phyloP scores from a whole-genome alignment of 2,113 vertebrate species.

The Leptosomus discolor region DNA sequence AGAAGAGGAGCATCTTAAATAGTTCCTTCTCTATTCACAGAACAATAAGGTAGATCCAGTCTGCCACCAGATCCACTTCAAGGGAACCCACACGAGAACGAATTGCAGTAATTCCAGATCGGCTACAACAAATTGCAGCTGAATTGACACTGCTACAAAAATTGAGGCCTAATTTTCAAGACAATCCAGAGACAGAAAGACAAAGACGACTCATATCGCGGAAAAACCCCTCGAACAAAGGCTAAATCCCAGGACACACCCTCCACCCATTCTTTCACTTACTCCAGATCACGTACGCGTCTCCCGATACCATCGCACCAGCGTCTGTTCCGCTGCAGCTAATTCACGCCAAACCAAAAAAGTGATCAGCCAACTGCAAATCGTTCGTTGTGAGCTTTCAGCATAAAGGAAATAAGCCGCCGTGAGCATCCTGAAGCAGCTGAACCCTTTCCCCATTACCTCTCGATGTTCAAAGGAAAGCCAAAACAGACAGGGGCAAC shows the following conservation, averaged over 20 bases:
- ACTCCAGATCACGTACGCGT: not conserved
- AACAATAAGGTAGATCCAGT: not conserved
- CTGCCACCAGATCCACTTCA: not conserved
- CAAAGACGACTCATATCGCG: rapidly evolving
- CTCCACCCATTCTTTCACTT: not conserved
- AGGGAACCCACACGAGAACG: not conserved
- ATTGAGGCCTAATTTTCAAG: not conserved
- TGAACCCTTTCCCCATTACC: not conserved
- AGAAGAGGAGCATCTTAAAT: not conserved
- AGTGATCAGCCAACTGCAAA: not conserved
- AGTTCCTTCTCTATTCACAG: not conserved
- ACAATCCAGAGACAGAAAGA: not conserved
- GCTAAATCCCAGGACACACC: not conserved
- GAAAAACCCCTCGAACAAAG: not conserved
- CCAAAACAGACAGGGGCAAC: not conserved
- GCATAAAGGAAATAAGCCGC: not conserved
- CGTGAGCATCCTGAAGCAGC: not conserved
- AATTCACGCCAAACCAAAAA: not conserved
- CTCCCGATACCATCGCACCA: not conserved
- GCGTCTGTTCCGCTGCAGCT: not conserved
- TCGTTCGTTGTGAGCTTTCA: not conserved
- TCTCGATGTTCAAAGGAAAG: not conserved
- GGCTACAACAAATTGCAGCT: not conserved
- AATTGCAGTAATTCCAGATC: not conserved
- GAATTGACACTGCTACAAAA: not conserved